Evolutionary conservation across 2,888 invertebrate genomes (phyloP), one percentile per base, ranked within the genome.

Genomic region (Dascillus cervinus): DNA sequence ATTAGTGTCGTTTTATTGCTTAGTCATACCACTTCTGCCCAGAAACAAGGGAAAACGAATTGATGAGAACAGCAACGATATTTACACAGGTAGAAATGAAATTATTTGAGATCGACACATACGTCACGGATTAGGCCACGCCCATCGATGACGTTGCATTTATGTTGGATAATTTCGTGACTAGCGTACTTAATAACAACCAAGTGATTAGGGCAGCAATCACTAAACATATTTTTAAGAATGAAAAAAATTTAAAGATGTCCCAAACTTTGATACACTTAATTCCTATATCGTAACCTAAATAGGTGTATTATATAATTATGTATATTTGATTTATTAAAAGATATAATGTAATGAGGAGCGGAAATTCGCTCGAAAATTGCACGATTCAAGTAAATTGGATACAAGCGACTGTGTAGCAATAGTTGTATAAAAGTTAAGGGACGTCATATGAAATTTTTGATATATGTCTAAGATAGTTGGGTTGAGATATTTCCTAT

Each of bases 381-480:
- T n/a, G n/a, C n/a, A n/a, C n/a, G n/a, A n/a, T n/a, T n/a, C n/a
- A 32, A 30, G 30, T 35, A 39, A 39, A 35, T 32, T 32, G 4
- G 8, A 30, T 21, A 26, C 23, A 35, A 20, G 38, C 38, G 37
- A 44, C 39, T 41, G 39, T 43, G 35, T 39, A 45, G 40, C 37
- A 39, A 37, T 39, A 46, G 43, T 53, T 59, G 61, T 61, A 62
- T 60, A 62, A 63, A 62, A 62, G 58, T 62, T 55, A 52, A 59
- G 60, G 63, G 63, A 63, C 62, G 63, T 55, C 58, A 61, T 60
- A 55, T 56, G 55, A 54, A 55, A 55, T 50, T 55, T 58, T 55
- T 39, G 33, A 37, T 37, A 57, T 57, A 50, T 51, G 51, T 56
- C 55, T 55, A 54, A 56, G 53, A 54, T 56, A 56, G 53, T 58